phyloP scores from a whole-genome alignment of 35 echinoderm and acorn worm genomes.

The Antedon bifida region DNA sequence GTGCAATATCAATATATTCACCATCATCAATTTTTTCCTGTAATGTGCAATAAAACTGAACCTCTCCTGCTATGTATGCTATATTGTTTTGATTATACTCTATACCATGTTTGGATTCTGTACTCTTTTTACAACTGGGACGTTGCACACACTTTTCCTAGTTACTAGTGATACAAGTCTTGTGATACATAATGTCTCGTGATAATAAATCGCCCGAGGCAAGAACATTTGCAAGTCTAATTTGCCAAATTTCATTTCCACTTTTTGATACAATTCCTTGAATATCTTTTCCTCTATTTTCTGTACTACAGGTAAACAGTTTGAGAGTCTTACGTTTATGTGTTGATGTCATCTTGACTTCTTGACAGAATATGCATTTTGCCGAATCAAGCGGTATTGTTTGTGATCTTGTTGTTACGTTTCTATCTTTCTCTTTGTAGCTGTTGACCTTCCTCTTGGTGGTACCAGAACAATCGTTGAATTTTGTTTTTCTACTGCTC shows the following conservation, averaged over 20 bases:
- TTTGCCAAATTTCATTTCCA: neutral
- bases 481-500: neutral
- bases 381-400: neutral
- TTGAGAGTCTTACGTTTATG: neutral
- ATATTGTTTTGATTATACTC: neutral
- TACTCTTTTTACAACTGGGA: neutral
- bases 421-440: neutral
- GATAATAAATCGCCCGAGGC: constrained; percentile 10
- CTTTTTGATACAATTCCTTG: constrained; percentile 4
- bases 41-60: neutral
- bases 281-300: neutral
- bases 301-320: neutral
- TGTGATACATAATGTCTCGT: constrained; percentile 9
- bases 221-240: constrained; percentile 11
- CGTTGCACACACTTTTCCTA: constrained; percentile 18
- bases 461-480: neutral
- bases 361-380: constrained; percentile 18
- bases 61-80: constrained; percentile 6
- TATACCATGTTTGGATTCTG: neutral
- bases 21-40: constrained; percentile 7
- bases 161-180: constrained; percentile 10
- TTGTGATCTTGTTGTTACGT: neutral
- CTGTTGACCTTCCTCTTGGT: neutral
- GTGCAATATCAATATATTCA: neutral
- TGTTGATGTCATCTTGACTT: neutral